Conservation (phyloP, 2,888 invertebrate genomes). For the Dasysyrphus albostriatus region DNA sequence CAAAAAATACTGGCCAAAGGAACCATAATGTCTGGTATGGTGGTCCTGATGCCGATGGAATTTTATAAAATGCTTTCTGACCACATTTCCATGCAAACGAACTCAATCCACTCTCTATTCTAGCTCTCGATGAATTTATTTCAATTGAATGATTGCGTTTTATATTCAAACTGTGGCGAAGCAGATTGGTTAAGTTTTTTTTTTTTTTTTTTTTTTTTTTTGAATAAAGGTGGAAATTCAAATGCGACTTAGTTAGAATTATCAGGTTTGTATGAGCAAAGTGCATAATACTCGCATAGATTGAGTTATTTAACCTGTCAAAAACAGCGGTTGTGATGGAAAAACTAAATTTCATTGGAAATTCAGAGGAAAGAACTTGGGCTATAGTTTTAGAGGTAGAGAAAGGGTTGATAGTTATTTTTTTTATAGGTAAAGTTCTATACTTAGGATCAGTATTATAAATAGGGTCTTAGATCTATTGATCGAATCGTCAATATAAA, state of each 20-base stretch:
- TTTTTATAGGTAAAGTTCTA: too few species aligned
- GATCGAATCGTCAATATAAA: too few species aligned
- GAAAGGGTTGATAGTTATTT: too few species aligned
- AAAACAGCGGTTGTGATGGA: neutral
- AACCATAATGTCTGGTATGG: conserved; percentile 32
- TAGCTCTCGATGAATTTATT: conserved; percentile 53
- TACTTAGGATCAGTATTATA: too few species aligned
- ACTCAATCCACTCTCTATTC: conserved; percentile 43
- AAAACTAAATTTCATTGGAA: too few species aligned
- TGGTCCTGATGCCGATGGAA: conserved; percentile 28
- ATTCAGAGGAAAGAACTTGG: too few species aligned
- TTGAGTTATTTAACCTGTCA: neutral
- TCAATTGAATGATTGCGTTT: conserved; percentile 62
- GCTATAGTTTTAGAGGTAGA: too few species aligned
- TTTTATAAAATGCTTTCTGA: conserved; percentile 62
- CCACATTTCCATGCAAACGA: conserved; percentile 67
- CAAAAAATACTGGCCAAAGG: conserved; percentile 9
- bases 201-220: neutral
- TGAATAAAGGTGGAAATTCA: neutral
- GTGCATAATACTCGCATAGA: neutral
- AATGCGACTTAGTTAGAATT: conserved; percentile 6
- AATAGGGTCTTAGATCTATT: too few species aligned
- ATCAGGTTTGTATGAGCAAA: neutral
- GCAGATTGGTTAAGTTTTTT: neutral
- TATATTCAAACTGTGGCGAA: neutral